Evolutionary conservation across 2,888 invertebrate species (phyloP), one percentile per base, ranked within the genome.

Genomic region (Papilio elwesi): DNA sequence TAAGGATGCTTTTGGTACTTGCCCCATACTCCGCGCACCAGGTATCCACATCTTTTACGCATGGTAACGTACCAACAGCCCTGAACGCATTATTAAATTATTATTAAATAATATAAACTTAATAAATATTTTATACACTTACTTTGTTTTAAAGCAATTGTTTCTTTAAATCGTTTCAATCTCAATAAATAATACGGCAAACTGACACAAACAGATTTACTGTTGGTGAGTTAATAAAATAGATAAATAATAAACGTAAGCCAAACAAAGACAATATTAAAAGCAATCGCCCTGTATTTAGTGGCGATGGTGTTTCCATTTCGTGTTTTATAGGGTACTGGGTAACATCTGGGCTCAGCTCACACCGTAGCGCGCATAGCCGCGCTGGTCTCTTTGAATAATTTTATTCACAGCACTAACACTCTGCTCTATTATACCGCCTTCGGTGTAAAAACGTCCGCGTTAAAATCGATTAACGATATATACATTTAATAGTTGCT

Each of bases 331-430:
- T 90, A 90, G 92, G 91, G 90, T 88, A 92, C 86, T 79, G 82
- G 90, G 92, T 90, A 92, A 91, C 91, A 90, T 91, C 90, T 91
- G 90, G 90, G 90, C 88, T 90, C 90, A 81, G 85, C 78, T 78
- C 82, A 79, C 83, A 86, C 83, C 84, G 84, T 84, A 63, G 59
- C 49, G 57, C 26, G 71, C 71, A 65, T 71, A 59, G 43, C 55
- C 11, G 48, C 48, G 59, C n/a, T 13, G 43, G 55, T 43, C 16
- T 55, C 26, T 26, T n/a, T 49, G 62, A 68, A 73, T 68, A 48
- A 55, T 51, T 64, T 68, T 49, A 64, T 68, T 64, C 59, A 51
- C 43, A 16, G 10, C 49, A 47, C 13, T 43, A 68, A 68, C 52
- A 51, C 10, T 11, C 49, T 6, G n/a, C 6, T n/a, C 10, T 52